These are phyloP conservation scores for Henricia sp. DNA, from an alignment of 53 echinoderm and acorn worm species.

Conservation along the genomic window DNA sequence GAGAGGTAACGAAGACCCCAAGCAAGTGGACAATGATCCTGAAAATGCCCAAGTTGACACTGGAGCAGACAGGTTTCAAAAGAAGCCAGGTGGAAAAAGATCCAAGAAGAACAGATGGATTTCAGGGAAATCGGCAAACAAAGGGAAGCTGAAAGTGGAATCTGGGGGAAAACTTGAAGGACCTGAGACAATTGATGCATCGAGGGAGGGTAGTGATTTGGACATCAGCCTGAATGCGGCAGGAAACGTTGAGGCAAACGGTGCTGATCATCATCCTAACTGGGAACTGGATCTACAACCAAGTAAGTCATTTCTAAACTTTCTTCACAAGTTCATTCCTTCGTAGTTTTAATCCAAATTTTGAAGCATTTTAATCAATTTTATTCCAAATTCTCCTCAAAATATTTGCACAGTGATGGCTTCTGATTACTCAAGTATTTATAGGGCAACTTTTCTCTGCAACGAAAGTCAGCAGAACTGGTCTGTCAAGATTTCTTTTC, in stretches of 20 bases:
- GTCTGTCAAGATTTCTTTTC: too few relatives aligned
- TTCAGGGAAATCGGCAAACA: not conserved
- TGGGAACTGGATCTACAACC: constrained; percentile 27
- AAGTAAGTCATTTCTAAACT: constrained; percentile 24
- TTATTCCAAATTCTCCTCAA: too few relatives aligned
- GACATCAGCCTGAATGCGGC: not conserved
- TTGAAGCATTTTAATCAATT: too few relatives aligned
- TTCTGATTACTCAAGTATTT: too few relatives aligned
- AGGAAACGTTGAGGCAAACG: constrained; percentile 4
- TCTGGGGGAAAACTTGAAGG: constrained; percentile 13
- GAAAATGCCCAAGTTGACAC: too few relatives aligned
- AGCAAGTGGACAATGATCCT: not conserved
- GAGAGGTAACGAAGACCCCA: not conserved
- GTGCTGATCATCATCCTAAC: not conserved
- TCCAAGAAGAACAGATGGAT: constrained; percentile 34
- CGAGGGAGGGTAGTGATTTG: not conserved
- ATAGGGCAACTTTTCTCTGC: too few relatives aligned
- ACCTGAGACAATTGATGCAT: not conserved
- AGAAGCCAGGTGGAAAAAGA: constrained; percentile 32
- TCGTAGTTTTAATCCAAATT: too few relatives aligned
- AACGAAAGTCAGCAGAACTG: too few relatives aligned
- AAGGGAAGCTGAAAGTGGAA: constrained; percentile 15
- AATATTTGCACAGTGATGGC: too few relatives aligned
- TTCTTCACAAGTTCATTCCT: too few relatives aligned
- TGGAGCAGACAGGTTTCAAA: too few relatives aligned